Base-by-base conservation (phyloP, 2,113 vertebrate genomes). In the Parotia lawesii region DNA sequence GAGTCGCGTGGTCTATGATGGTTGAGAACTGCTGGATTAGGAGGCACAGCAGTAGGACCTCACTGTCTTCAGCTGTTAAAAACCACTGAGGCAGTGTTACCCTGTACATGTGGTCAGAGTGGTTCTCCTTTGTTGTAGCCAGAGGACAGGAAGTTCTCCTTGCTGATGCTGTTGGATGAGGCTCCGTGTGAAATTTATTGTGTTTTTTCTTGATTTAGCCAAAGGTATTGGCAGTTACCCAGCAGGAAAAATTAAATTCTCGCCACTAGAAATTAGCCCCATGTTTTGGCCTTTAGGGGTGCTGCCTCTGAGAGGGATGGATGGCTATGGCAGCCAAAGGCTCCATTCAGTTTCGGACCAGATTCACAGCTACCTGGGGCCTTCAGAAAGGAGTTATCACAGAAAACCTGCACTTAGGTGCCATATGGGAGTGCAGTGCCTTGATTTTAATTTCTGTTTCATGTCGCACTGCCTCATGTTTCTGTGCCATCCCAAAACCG, bases 1-100 rank as follows among this genome's bases (percentile, higher is more conserved):
- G 40, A 61, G 37, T 48, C 3, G 0, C 7, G 11, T 65, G n/a
- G 13, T 48, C 48, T 50, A 0, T 22, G 6, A 1, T 33, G 24
- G 27, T 15, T 74, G 31, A 79, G 44, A 84, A 24, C 42, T 20
- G 37, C 20, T 83, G 21, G 42, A 50, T 69, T 87, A 65, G 66
- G 44, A 54, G 33, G 50, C 58, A 60, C 7, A 54, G 9, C 33
- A 74, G 28, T 2, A 77, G 64, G 18, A 79, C 15, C 22, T 87
- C 64, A 60, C 4, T 8, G 6, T 45, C 16, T n/a, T 66, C 23
- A 22, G 14, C 0, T 84, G 42, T 22, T 86, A 60, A 89, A 95
- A 88, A 29, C 54, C 45, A 70, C 67, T 16, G 42, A 66, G 58
- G 48, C 38, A 62, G 11, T 2, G 5, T 14, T 88, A 38, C 44